Conservation (phyloP, 2,888 invertebrate species). For the Herminia tarsipennalis region DNA sequence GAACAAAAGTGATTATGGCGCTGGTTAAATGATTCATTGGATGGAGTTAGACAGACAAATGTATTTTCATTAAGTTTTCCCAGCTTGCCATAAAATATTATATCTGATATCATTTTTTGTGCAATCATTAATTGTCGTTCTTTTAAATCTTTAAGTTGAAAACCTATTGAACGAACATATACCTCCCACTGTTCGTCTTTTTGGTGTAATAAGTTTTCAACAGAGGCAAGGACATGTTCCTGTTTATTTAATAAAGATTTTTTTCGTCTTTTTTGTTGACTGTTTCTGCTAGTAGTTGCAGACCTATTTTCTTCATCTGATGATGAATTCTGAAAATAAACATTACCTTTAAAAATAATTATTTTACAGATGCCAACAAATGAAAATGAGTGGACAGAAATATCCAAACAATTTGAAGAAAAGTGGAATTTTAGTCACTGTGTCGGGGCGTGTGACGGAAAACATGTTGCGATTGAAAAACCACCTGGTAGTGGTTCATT, state of each 20-base stretch:
- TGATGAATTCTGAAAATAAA: neutral
- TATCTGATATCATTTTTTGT: conserved; percentile 13
- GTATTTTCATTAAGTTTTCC: neutral
- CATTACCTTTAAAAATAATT: too few species aligned
- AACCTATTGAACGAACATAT: conserved; percentile 5
- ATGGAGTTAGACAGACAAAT: neutral
- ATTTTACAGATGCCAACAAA: too few species aligned
- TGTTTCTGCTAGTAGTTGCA: neutral
- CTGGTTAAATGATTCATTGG: neutral
- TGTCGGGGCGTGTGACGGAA: conserved; percentile 31
- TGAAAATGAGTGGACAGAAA: too few species aligned
- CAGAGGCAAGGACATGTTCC: neutral
- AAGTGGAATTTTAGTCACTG: conserved; percentile 34
- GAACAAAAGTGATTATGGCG: neutral
- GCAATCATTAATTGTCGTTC: conserved; percentile 1
- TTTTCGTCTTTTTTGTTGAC: neutral
- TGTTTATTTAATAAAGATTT: neutral
- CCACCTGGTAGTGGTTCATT: conserved; percentile 17
- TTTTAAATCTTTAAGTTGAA: conserved; percentile 4
- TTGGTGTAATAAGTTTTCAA: neutral
- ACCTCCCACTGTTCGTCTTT: conserved; percentile 10
- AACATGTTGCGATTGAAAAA: conserved; percentile 34
- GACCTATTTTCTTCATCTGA: neutral
- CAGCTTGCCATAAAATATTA: conserved; percentile 8
- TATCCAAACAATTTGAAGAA: too few species aligned